Base-by-base conservation (phyloP, 1,140 invertebrate species). In the Heterodera carotae region DNA sequence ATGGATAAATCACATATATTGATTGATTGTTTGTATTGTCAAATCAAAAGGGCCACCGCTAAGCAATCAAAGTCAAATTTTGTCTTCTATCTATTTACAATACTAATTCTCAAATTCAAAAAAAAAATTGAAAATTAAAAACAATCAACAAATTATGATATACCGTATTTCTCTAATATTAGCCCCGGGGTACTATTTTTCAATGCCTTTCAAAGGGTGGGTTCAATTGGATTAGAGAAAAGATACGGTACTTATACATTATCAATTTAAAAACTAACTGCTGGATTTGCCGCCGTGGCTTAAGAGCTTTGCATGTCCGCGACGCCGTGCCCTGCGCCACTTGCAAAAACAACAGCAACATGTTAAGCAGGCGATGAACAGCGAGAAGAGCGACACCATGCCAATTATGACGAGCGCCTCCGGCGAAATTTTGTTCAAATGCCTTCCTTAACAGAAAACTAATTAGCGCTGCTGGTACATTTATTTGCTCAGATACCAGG, bases 301-400 rank as follows among this genome's bases (percentile, higher is more conserved):
- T 31, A 53, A 74, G 56, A 74, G 34, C 34, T 74, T 74, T 15
- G 71, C 25, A 34, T 66, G 71, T 18, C 71, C 71, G 12, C 33
- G 12, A 39, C 71, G 25, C 18, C 71, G 56, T n/a, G n/a, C n/a
- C 15, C 62, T 18, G 25, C 25, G 4, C 62, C 62, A 34, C 5
- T 53, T 53, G 48, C 27, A 18, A 25, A 66, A 18, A 34, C 71
- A 73, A 33, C 71, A 73, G 62, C 71, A 73, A 36, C 69, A 70
- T 10, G 48, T 22, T 4, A 15, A 4, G 48, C 48, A 53, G 48
- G 48, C 48, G 48, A 53, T 22, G 12, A 15, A 4, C 48, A 66
- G 27, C n/a, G 27, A 10, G 25, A 27, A 4, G 3, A 66, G 62
- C 27, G 62, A 1, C 8, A 12, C 8, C 8, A 66, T 4, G 25